Evolutionary conservation across 2,797 vertebrate genomes (phyloP).

Genomic region (Liasis olivaceus): DNA sequence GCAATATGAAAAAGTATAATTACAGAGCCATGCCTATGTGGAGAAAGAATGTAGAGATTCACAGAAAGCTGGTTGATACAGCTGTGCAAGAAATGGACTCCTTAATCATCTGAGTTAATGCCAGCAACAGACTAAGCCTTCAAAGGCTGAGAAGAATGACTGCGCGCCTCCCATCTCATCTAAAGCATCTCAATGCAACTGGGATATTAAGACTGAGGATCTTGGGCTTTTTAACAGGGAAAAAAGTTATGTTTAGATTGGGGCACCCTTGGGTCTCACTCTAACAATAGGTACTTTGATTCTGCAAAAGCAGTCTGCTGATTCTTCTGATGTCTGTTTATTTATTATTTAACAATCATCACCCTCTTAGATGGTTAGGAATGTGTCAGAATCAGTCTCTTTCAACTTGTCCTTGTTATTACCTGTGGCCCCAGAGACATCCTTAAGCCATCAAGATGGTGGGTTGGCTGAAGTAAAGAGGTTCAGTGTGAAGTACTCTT

Average conservation of each 20-base stretch:
- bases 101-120: not conserved
- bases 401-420: not conserved
- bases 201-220: not conserved
- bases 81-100: not conserved
- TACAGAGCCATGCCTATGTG: not conserved
- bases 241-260: not conserved
- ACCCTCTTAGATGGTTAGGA: not conserved
- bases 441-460: not conserved
- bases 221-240: not conserved
- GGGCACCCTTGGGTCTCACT: not conserved
- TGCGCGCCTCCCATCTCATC: not conserved
- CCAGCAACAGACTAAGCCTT: not conserved
- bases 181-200: not conserved
- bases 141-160: not conserved
- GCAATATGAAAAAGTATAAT: not conserved
- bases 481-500: not conserved
- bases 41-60: not conserved
- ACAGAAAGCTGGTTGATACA: not conserved
- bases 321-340: not conserved
- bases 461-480: not conserved
- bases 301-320: not conserved
- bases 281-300: not conserved
- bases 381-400: not conserved
- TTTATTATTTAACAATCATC: not conserved
- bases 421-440: not conserved